Evolutionary conservation across 2,113 vertebrate genomes (phyloP).

Genomic region (Apeltes quadracus): DNA sequence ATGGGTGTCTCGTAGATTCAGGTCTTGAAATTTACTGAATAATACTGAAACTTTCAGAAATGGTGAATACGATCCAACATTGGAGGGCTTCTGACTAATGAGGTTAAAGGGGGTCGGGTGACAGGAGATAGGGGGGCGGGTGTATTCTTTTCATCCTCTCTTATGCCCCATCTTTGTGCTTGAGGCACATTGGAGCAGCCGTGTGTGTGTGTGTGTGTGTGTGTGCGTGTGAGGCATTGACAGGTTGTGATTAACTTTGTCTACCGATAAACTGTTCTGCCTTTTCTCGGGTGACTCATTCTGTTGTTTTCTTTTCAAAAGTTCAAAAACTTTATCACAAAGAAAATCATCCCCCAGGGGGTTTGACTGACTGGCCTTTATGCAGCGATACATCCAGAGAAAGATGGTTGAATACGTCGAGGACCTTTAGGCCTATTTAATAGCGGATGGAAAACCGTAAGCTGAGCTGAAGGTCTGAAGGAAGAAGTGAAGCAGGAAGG

Average conservation of each 20-base stretch:
- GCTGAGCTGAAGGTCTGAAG: background rate
- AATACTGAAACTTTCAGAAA: background rate
- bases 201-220: background rate
- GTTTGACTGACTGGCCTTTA: constrained; percentile 2
- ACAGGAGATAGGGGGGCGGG: background rate
- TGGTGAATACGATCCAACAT: background rate
- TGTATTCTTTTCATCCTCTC: background rate
- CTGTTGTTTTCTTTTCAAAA: background rate
- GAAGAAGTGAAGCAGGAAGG: background rate
- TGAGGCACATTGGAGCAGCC: background rate
- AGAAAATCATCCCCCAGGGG: constrained; percentile 1
- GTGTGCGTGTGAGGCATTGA: background rate
- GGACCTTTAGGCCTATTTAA: too few relatives aligned
- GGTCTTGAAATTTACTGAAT: too few relatives aligned
- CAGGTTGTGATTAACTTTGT: background rate
- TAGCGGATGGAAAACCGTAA: background rate
- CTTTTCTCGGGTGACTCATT: background rate
- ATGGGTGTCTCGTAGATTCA: background rate
- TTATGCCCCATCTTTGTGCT: background rate
- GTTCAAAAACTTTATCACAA: background rate
- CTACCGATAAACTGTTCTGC: background rate
- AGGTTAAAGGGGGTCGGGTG: background rate
- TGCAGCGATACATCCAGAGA: background rate
- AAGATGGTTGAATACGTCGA: too few relatives aligned
- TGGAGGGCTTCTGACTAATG: background rate